Percentiles rank a stretch among this genome's conserved stretches.
These are phyloP conservation scores for Galeruca laticollis DNA, from an alignment of 2,888 invertebrate species.

Conservation along the genomic window DNA sequence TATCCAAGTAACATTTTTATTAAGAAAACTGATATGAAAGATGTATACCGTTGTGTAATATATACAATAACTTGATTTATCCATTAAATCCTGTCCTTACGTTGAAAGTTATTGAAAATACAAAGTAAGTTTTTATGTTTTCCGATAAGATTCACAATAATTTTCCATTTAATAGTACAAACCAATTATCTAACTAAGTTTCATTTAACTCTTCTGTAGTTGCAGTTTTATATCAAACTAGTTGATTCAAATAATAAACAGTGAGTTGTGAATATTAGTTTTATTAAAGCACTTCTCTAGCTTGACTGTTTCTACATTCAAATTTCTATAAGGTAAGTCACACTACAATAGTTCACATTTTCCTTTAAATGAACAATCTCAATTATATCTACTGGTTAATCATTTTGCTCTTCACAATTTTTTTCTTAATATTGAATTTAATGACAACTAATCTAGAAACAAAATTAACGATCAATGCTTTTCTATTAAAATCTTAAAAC, in stretches of 20 bases:
- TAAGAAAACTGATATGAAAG: neutral
- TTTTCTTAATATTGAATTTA: too few species aligned
- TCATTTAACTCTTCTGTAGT: neutral
- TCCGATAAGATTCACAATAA: conserved; percentile 39
- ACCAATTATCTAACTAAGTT: neutral
- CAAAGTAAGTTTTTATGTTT: conserved; percentile 45
- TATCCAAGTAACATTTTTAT: neutral
- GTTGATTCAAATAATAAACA: neutral
- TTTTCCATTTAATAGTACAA: conserved; percentile 31
- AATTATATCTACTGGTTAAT: too few species aligned
- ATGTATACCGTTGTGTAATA: conserved; percentile 3
- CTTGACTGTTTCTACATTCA: too few species aligned
- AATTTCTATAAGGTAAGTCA: neutral
- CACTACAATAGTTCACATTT: neutral
- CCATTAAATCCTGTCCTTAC: conserved; percentile 30
- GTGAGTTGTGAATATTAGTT: neutral
- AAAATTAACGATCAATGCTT: too few species aligned
- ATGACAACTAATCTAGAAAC: too few species aligned
- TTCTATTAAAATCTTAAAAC: too few species aligned
- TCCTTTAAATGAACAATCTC: too few species aligned
- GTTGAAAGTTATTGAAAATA: conserved; percentile 7
- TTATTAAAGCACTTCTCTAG: too few species aligned
- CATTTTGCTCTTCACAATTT: too few species aligned
- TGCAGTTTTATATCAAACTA: neutral
- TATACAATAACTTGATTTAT: conserved; percentile 21